Percentiles rank a stretch among this genome's conserved stretches.
phyloP scores from a whole-genome alignment of 2,113 vertebrate species.

The Eublepharis macularius region DNA sequence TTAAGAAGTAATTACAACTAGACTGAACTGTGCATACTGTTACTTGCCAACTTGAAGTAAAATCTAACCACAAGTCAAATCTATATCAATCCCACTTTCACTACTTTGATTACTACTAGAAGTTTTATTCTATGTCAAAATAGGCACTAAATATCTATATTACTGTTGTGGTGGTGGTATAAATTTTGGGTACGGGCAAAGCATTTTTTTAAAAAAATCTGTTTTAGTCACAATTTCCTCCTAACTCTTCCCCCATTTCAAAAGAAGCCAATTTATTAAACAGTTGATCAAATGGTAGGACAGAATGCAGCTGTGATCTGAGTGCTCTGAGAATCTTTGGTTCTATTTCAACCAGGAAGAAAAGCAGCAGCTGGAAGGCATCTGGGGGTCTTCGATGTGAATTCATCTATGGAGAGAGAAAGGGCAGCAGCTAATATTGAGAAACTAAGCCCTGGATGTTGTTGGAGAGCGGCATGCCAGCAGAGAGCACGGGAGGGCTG shows the following conservation, averaged over 20 bases:
- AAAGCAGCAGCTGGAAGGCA: slow-evolving; percentile 21
- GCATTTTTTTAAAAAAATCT: background rate
- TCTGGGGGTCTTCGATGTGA: background rate
- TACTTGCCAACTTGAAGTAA: background rate
- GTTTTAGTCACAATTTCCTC: background rate
- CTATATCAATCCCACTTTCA: background rate
- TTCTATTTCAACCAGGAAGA: slow-evolving; percentile 29
- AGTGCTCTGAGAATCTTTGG: background rate
- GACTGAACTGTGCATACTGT: background rate
- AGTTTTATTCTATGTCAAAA: too few species aligned
- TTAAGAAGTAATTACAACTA: too few species aligned
- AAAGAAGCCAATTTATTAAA: background rate
- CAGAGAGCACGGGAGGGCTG: background rate
- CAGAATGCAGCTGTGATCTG: background rate
- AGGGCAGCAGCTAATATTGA: slow-evolving; percentile 24
- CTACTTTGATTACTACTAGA: background rate
- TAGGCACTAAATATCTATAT: background rate
- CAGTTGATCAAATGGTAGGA: slow-evolving; percentile 7
- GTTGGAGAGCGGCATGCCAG: slow-evolving; percentile 14
- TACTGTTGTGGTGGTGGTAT: background rate
- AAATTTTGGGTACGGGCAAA: background rate
- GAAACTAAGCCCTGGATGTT: slow-evolving; percentile 31
- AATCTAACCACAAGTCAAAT: background rate
- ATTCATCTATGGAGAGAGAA: background rate
- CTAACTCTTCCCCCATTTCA: background rate